Evolutionary conservation across 2,888 invertebrate genomes (phyloP), one percentile per base, ranked within the genome.

Genomic region (Agrochola lota): DNA sequence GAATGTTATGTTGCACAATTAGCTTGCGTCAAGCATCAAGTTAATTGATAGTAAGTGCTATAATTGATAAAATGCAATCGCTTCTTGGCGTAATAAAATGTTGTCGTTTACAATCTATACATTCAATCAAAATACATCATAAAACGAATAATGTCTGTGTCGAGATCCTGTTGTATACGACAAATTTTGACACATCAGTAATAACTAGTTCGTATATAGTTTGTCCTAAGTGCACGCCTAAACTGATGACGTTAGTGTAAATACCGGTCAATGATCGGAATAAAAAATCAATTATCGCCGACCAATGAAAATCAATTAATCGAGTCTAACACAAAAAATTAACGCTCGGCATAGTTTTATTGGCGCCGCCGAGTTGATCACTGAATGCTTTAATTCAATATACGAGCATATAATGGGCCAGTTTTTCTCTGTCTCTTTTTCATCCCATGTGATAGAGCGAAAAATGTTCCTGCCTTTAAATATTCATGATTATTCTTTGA

Each of bases 251-350:
- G 85, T 83, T 83, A 84, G 77, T 84, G 88, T 85, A 86, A 88
- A 89, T 85, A 87, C 77, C 83, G 90, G 91, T 91, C 90, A 92
- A 91, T 91, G 90, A 90, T 86, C 88, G 72, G 81, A 84, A 84
- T 80, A 85, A 89, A 89, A 78, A 89, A 85, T 84, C 74, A 86
- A 91, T 90, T 89, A 88, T 86, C 82, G 86, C 85, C 91, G 89
- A 90, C 94, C 94, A 95, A 95, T 94, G 91, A 89, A 91, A 93
- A 93, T 91, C 92, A 94, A 94, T 94, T 94, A 94, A 93, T 93
- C 90, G 92, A 91, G 89, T 90, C 87, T 90, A 92, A 91, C 83
- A 90, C 89, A 92, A 93, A 92, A 94, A 92, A 90, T 79, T 89
- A 86, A 91, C 90, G 86, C 86, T 83, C 87, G 90, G 88, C 88